These are phyloP conservation scores for Stichopus horrens DNA, from an alignment of 53 echinoderm and acorn worm species.

Conservation along the genomic window DNA sequence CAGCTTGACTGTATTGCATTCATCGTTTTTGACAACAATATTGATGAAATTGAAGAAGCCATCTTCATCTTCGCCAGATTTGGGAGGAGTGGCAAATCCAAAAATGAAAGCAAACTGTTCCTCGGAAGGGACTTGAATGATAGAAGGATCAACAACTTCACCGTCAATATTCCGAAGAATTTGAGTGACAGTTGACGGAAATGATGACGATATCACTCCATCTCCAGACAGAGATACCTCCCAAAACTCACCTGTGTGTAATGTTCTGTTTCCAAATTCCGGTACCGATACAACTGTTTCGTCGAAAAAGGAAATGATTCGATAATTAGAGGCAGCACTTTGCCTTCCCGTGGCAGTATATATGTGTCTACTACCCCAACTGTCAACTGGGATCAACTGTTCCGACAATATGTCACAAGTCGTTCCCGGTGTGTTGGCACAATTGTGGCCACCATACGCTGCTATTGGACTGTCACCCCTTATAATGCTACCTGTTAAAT, in stretches of 20 bases:
- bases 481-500: constrained; percentile 55
- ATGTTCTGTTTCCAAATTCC: constrained; percentile 13
- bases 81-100: constrained; percentile 61
- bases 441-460: constrained; percentile 50
- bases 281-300: constrained; percentile 55
- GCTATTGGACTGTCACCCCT: constrained; percentile 52
- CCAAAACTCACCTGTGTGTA: constrained; percentile 60
- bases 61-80: constrained; percentile 46
- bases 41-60: constrained; percentile 62
- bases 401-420: constrained; percentile 55
- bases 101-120: constrained; percentile 62
- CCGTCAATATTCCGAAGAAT: constrained; percentile 36
- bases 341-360: constrained; percentile 42
- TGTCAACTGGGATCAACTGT: constrained; percentile 59
- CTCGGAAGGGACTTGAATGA: constrained; percentile 65
- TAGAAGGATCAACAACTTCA: constrained; percentile 53
- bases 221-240: constrained; percentile 53
- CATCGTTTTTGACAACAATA: constrained; percentile 50
- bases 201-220: constrained; percentile 57
- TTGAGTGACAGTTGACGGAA: constrained; percentile 55
- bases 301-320: constrained; percentile 54
- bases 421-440: constrained; percentile 38
- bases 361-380: constrained; percentile 67
- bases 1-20: constrained; percentile 41
- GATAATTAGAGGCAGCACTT: constrained; percentile 43